These are phyloP conservation scores for Hyposmocoma kahamanoa DNA, from an alignment of 1,140 invertebrate species.

Conservation along the genomic window DNA sequence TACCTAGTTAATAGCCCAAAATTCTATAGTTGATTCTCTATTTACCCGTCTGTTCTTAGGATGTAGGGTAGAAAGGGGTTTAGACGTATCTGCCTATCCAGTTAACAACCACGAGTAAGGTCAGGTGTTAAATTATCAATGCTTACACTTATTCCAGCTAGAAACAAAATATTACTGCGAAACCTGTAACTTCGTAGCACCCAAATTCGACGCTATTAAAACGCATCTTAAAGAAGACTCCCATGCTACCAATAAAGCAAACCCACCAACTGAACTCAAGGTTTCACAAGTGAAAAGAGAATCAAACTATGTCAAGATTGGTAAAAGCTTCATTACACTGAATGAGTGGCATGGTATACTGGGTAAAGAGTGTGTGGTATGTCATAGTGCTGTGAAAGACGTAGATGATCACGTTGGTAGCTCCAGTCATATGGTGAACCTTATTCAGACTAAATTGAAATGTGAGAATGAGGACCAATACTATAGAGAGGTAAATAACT, in stretches of 20 bases:
- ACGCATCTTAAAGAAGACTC: slow-evolving; percentile 20
- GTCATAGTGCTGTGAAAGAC: slow-evolving; percentile 15
- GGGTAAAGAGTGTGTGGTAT: slow-evolving; percentile 26
- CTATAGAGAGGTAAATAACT: no score
- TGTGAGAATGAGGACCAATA: no score
- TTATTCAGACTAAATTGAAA: slow-evolving; percentile 24
- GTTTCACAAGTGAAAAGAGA: slow-evolving; percentile 12
- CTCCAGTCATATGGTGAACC: slow-evolving; percentile 26
- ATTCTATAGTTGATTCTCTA: no score
- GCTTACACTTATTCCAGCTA: slow-evolving; percentile 23
- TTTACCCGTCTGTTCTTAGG: no score
- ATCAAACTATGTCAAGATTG: slow-evolving; percentile 17
- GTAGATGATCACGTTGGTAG: slow-evolving; percentile 16
- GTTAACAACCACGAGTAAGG: no score
- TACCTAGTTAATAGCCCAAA: no score
- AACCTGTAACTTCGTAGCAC: slow-evolving; percentile 27
- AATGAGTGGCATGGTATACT: slow-evolving; percentile 35
- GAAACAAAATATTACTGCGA: slow-evolving; percentile 34
- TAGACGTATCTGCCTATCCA: no score
- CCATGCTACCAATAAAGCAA: slow-evolving; percentile 22
- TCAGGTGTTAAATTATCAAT: no score
- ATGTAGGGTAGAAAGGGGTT: no score
- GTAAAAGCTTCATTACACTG: slow-evolving; percentile 18
- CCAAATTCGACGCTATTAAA: slow-evolving; percentile 2
- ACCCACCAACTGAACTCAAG: slow-evolving; percentile 9